Conservation (phyloP, 2,113 vertebrate species). For the Sakesphorus luctuosus region DNA sequence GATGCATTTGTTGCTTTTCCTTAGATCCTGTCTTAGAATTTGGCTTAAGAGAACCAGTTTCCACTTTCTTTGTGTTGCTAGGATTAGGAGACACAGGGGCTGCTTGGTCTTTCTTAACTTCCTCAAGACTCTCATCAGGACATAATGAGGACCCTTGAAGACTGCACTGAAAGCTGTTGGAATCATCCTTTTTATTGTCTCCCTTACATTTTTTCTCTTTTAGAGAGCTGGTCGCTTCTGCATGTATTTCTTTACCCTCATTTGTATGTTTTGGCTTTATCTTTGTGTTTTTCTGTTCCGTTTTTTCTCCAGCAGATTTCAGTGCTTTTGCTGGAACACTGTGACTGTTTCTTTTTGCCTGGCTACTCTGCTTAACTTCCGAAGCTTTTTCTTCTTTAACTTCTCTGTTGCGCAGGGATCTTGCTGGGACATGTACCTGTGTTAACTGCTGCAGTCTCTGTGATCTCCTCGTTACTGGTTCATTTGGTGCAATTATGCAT, state of each 20-base stretch:
- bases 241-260: not conserved
- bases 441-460: constrained; percentile 74
- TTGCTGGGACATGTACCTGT: constrained; percentile 56
- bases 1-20: constrained; percentile 59
- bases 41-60: constrained; percentile 18
- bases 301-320: constrained; percentile 62
- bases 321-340: constrained; percentile 29
- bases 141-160: not conserved
- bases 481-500: not conserved
- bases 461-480: constrained; percentile 73
- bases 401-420: constrained; percentile 71
- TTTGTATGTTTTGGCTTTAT: constrained; percentile 33
- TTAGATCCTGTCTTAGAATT: constrained; percentile 28
- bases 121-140: not conserved
- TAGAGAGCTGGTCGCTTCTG: constrained; percentile 48
- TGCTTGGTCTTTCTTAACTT: constrained; percentile 1
- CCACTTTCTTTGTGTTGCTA: constrained; percentile 43
- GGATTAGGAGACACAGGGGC: constrained; percentile 15
- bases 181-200: constrained; percentile 27
- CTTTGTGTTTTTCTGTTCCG: constrained; percentile 56
- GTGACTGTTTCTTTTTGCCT: constrained; percentile 13
- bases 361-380: constrained; percentile 58
- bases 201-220: constrained; percentile 67
- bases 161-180: not conserved
- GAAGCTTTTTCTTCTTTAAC: constrained; percentile 55